Evolutionary conservation across 1,140 invertebrate genomes (phyloP).

Genomic region (Bombyx mori): ASM3026992v2 NC_085117.1:12179001-12179500

Average conservation of each 20-base stretch:
- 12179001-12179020: no score
- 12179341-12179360: constrained; percentile 86
- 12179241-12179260: constrained; percentile 74
- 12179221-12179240: constrained; percentile 55
- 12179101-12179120: no score
- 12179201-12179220: constrained; percentile 60
- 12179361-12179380: constrained; percentile 87
- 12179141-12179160: no score
- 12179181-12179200: constrained; percentile 49
- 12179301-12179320: constrained; percentile 89
- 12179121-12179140: no score
- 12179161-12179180: constrained; percentile 18
- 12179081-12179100: no score
- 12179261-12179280: constrained; percentile 87
- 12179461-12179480: constrained; percentile 96
- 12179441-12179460: constrained; percentile 94
- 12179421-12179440: constrained; percentile 88
- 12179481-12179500: constrained; percentile 84
- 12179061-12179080: no score
- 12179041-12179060: no score
- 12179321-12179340: constrained; percentile 89
- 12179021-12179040: no score
- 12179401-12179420: constrained; percentile 84
- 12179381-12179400: constrained; percentile 89
- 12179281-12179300: constrained; percentile 83